Percentiles rank a stretch among this genome's conserved stretches.
These are phyloP conservation scores for Drosophila orosa DNA, from an alignment of 1,140 invertebrate genomes.

Conservation along the genomic window DNA sequence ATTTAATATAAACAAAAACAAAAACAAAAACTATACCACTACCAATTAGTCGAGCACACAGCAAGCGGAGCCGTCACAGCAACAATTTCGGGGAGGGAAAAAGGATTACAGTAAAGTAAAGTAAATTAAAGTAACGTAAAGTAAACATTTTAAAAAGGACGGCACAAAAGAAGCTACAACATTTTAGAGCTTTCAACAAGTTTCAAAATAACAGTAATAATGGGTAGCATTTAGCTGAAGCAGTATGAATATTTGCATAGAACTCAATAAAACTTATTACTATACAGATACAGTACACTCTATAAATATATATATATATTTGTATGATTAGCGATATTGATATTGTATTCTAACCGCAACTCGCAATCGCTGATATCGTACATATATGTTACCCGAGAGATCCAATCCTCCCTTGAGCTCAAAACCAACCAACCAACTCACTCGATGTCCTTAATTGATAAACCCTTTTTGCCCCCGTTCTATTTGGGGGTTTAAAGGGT, in stretches of 20 bases:
- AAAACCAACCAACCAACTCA: constrained; percentile 36
- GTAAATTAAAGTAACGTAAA: not conserved
- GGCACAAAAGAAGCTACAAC: constrained; percentile 29
- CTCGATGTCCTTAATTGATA: constrained; percentile 69
- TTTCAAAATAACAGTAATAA: constrained; percentile 58
- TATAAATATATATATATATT: constrained; percentile 23
- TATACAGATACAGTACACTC: constrained; percentile 36
- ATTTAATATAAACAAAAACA: constrained; percentile 28
- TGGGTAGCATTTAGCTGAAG: constrained; percentile 74
- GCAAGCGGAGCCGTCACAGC: constrained; percentile 75
- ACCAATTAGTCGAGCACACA: constrained; percentile 43
- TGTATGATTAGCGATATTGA: constrained; percentile 48
- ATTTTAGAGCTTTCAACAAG: constrained; percentile 46
- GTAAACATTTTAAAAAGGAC: constrained; percentile 52
- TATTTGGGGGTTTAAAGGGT: constrained; percentile 12
- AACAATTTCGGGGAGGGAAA: constrained; percentile 15
- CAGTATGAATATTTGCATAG: constrained; percentile 59
- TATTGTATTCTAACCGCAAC: constrained; percentile 51
- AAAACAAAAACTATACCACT: constrained; percentile 11
- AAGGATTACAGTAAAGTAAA: not conserved
- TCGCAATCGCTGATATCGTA: constrained; percentile 40
- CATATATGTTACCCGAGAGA: constrained; percentile 16
- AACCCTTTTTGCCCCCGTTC: constrained; percentile 12
- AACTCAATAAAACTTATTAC: constrained; percentile 37
- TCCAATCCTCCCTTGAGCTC: constrained; percentile 26